A percentile compares a stretch with the other conserved stretches of the same genome.
phyloP scores from a whole-genome alignment of 2,888 invertebrate species.

The Cyrtodaria siliqua region DNA sequence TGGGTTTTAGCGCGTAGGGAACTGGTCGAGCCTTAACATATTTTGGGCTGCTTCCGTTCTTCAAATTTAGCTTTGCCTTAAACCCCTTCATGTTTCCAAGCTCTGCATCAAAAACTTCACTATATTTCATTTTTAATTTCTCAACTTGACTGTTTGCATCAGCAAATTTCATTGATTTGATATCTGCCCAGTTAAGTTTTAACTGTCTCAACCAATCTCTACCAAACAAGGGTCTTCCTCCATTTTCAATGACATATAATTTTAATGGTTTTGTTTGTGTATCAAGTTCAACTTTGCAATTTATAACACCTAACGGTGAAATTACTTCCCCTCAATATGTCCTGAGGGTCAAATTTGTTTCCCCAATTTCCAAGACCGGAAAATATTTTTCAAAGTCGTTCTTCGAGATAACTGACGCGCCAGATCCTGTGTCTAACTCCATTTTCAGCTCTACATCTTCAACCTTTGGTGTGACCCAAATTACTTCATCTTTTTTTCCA shows the following conservation, averaged over 20 bases:
- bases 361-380: slow-evolving; percentile 3
- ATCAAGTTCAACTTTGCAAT: slow-evolving; percentile 30
- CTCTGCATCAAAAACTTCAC: slow-evolving; percentile 21
- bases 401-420: slow-evolving; percentile 47
- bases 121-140: no score
- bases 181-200: slow-evolving; percentile 28
- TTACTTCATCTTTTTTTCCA: background rate
- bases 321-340: slow-evolving; percentile 46
- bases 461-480: slow-evolving; percentile 19
- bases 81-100: slow-evolving; percentile 37
- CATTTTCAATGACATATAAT: slow-evolving; percentile 42
- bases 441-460: slow-evolving; percentile 33
- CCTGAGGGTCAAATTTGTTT: slow-evolving; percentile 31
- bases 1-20: slow-evolving; percentile 50
- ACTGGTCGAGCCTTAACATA: slow-evolving; percentile 55
- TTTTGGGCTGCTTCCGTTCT: slow-evolving; percentile 34
- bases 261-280: no score
- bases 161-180: slow-evolving; percentile 18
- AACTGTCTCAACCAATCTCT: slow-evolving; percentile 47
- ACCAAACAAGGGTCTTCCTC: slow-evolving; percentile 45
- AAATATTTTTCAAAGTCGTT: slow-evolving; percentile 17
- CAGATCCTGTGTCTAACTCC: slow-evolving; percentile 65
- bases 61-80: slow-evolving; percentile 39
- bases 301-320: slow-evolving; percentile 11
- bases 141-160: slow-evolving; percentile 16